These are phyloP conservation scores for Pteruthius melanotis DNA, from an alignment of 2,113 vertebrate genomes.

Conservation along the genomic window DNA sequence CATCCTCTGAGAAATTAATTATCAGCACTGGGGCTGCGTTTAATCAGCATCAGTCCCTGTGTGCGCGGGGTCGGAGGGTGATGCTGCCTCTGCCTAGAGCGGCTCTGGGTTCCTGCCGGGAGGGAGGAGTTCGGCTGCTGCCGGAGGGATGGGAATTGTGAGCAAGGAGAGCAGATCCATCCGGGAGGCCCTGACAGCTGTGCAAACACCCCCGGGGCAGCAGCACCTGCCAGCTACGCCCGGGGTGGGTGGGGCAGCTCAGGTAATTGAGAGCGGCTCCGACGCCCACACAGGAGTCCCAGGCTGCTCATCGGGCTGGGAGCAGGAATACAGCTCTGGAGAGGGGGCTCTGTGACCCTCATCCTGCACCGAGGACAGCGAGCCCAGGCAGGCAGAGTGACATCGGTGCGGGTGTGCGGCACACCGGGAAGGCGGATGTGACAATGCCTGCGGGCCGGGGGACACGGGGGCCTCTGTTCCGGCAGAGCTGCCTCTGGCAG, in stretches of 20 bases:
- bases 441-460: background rate
- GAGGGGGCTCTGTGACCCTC: background rate
- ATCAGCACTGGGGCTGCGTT: background rate
- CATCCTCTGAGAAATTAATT: conserved; percentile 56
- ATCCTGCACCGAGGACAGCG: rapidly evolving
- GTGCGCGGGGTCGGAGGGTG: background rate
- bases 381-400: rapidly evolving
- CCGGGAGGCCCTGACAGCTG: background rate
- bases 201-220: background rate
- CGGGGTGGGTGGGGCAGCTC: background rate
- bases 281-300: rapidly evolving
- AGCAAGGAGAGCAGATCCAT: background rate
- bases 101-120: background rate
- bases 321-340: background rate
- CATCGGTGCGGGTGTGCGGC: background rate
- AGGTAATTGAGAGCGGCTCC: rapidly evolving
- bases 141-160: background rate
- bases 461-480: background rate
- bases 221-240: background rate
- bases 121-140: background rate
- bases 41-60: background rate
- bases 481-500: conserved; percentile 6
- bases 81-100: background rate
- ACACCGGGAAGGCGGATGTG: rapidly evolving
- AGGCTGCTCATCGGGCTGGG: rapidly evolving